phyloP scores from a whole-genome alignment of 1,140 invertebrate species.

The Drosophila bocqueti region DNA sequence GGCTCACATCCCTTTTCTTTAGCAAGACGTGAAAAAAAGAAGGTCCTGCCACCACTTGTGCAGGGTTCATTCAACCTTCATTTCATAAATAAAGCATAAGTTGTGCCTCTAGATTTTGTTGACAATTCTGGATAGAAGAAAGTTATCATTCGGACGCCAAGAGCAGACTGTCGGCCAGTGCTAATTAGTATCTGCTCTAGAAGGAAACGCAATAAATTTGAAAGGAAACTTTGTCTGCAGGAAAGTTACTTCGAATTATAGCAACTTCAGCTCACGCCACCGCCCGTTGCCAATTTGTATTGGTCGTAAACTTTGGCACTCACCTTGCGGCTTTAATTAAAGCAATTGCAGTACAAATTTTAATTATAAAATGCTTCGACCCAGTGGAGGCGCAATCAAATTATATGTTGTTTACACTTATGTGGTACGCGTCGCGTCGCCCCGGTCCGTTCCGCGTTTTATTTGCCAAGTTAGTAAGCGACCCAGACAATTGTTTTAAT shows the following conservation, averaged over 20 bases:
- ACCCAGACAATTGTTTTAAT: constrained; percentile 76
- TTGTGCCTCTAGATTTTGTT: constrained; percentile 13
- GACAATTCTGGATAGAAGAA: constrained; percentile 16
- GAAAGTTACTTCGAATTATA: constrained; percentile 42
- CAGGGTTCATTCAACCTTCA: constrained; percentile 17
- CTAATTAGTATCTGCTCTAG: constrained; percentile 42
- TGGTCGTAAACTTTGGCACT: constrained; percentile 59
- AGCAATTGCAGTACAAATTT: constrained; percentile 73
- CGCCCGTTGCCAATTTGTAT: constrained; percentile 50
- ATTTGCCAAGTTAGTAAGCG: constrained; percentile 61
- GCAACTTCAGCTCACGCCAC: constrained; percentile 6
- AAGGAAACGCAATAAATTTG: constrained; percentile 47
- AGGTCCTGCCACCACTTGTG: constrained; percentile 2
- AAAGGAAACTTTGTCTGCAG: constrained; percentile 46
- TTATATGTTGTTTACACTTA: constrained; percentile 66
- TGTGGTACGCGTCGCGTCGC: constrained; percentile 42
- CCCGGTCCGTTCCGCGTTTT: constrained; percentile 29
- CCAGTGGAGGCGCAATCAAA: constrained; percentile 46
- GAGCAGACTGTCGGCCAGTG: constrained; percentile 7
- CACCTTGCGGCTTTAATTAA: constrained; percentile 76
- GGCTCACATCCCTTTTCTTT: not conserved
- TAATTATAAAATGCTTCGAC: constrained; percentile 63
- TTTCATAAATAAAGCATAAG: constrained; percentile 9
- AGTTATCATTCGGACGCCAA: constrained; percentile 27
- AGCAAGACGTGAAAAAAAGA: not conserved